phyloP scores from a whole-genome alignment of 2,113 vertebrate genomes.

The Psilopsiagon aymara region DNA sequence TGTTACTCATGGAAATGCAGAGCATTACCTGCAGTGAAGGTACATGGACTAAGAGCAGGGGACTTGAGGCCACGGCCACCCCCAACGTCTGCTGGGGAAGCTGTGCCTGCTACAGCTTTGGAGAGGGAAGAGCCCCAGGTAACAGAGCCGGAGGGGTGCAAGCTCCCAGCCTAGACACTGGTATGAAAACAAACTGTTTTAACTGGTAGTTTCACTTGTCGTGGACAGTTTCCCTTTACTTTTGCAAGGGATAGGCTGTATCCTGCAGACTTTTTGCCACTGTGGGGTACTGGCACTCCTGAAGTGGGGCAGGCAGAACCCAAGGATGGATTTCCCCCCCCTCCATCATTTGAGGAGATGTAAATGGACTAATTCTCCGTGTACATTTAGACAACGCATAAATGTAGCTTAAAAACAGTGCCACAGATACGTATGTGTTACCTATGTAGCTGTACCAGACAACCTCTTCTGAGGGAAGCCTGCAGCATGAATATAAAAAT shows the following conservation, averaged over 20 bases:
- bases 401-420: conserved; percentile 22
- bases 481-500: conserved; percentile 21
- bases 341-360: not conserved
- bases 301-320: not conserved
- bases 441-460: not conserved
- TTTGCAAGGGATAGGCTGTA: not conserved
- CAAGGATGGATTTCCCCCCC: not conserved
- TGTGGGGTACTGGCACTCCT: not conserved
- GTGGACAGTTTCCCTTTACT: not conserved
- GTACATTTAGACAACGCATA: not conserved
- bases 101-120: not conserved
- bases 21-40: not conserved
- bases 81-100: not conserved
- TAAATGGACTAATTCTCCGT: not conserved
- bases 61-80: not conserved
- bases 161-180: not conserved
- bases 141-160: not conserved
- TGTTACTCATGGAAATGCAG: not conserved
- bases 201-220: not conserved
- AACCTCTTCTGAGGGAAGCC: conserved; percentile 5
- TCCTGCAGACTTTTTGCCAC: not conserved
- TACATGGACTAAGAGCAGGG: not conserved
- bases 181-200: not conserved
- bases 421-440: not conserved
- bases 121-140: not conserved